Evolutionary conservation across 2,888 invertebrate species (phyloP), one percentile per base, ranked within the genome.

Genomic region (Ennomos quercinarius): DNA sequence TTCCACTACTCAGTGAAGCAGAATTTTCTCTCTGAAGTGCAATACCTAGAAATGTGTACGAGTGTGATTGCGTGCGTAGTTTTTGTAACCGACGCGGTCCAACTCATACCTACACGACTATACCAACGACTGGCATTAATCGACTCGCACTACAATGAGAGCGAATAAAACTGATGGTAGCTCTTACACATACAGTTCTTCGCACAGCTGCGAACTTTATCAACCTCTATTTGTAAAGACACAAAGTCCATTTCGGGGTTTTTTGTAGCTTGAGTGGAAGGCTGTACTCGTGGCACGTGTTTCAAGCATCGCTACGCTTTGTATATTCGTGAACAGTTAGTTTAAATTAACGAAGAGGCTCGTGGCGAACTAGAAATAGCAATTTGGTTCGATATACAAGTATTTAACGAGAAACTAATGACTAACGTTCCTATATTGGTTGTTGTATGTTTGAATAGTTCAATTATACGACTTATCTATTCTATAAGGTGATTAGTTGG

Each of bases 251-350:
- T 51, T 34, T 50, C 47, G 4, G 34, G 34, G n/a, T 4, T 41
- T 45, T 45, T 54, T 36, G 9, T 12, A 10, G 17, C 5, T 58
- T 44, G 40, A 11, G 42, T 36, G 38, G 55, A 47, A 51, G 41
- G 11, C 74, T 72, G 74, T 77, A 76, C 70, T 69, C 68, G 69
- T 70, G 73, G 74, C 79, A 80, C 80, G 78, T 81, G 83, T 76
- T 71, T 71, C 68, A 64, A 68, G 70, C 69, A 70, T 70, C 71
- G 71, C 70, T 66, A 69, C 74, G 71, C 71, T 71, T 75, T 71
- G 72, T 76, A 74, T 77, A 80, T 74, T 72, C 76, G 66, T 67
- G 69, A 74, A 80, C 81, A 79, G 83, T 83, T 84, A 81, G 73
- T 78, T 78, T 68, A 70, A 72, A 76, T 74, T 77, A 78, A 78